Conservation (phyloP, 2,888 invertebrate species). For the Lysandra coridon region DNA sequence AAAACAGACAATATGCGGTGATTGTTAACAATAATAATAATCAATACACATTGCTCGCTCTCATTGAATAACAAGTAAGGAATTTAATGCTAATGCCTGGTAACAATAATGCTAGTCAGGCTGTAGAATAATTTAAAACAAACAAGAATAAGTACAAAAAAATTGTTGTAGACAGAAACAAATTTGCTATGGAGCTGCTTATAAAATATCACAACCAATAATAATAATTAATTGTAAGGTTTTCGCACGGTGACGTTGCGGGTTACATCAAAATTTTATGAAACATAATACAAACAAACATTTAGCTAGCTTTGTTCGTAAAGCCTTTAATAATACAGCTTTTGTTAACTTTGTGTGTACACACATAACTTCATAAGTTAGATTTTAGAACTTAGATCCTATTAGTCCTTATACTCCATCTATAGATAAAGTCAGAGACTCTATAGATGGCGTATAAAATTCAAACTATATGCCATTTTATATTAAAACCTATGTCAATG, state of each 20-base stretch:
- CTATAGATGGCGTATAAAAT: not conserved
- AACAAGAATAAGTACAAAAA: not conserved
- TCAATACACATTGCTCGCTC: not conserved
- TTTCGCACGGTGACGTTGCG: no score
- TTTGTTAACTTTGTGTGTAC: no score
- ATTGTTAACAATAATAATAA: conserved; percentile 15
- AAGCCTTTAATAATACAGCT: not conserved
- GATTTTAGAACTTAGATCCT: no score
- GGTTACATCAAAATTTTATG: no score
- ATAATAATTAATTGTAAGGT: no score
- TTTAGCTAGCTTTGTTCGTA: not conserved
- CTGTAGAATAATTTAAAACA: not conserved
- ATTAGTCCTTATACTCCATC: no score
- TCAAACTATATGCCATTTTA: not conserved
- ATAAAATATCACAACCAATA: no score
- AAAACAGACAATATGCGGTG: conserved; percentile 2
- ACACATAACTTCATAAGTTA: not conserved
- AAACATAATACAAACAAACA: no score
- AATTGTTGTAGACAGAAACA: no score
- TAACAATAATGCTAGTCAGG: not conserved
- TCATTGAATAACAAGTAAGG: conserved; percentile 21
- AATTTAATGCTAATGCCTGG: conserved; percentile 13
- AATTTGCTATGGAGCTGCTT: no score
- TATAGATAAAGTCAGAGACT: not conserved
- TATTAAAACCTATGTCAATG: not conserved